Conservation (phyloP, 2,888 invertebrate genomes). For the Nemotelus pantherinus region DNA sequence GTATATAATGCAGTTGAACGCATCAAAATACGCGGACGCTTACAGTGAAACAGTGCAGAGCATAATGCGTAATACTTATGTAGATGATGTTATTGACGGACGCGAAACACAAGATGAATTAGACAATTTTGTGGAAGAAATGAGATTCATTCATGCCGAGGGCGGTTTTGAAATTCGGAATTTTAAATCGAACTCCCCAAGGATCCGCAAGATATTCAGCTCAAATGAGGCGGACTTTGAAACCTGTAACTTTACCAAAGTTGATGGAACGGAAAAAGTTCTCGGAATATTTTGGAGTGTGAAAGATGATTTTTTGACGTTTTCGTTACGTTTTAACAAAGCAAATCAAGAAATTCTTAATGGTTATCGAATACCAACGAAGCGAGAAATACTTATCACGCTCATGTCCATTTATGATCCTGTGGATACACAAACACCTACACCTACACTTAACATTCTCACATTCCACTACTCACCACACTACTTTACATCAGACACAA, state of each 20-base stretch:
- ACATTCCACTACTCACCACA: too few species aligned
- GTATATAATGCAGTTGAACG: background rate
- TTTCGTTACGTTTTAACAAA: constrained; percentile 1
- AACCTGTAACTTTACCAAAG: too few species aligned
- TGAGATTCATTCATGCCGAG: background rate
- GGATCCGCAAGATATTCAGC: background rate
- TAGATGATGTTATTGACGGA: background rate
- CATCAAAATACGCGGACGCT: background rate
- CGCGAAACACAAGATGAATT: background rate
- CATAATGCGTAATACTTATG: background rate
- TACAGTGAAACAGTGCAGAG: background rate
- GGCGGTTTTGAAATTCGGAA: background rate
- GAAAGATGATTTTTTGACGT: background rate
- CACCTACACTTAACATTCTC: too few species aligned
- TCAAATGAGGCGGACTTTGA: too few species aligned
- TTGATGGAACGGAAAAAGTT: too few species aligned
- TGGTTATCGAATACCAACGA: too few species aligned
- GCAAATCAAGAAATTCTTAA: background rate
- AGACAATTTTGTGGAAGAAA: background rate
- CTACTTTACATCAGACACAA: too few species aligned
- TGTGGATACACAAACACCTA: too few species aligned
- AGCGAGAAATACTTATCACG: too few species aligned
- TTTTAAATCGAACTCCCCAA: constrained; percentile 6
- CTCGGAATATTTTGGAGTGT: background rate
- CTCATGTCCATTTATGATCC: too few species aligned